Base-by-base conservation (phyloP, 2,888 invertebrate species). In the Oscheius sp. region DNA sequence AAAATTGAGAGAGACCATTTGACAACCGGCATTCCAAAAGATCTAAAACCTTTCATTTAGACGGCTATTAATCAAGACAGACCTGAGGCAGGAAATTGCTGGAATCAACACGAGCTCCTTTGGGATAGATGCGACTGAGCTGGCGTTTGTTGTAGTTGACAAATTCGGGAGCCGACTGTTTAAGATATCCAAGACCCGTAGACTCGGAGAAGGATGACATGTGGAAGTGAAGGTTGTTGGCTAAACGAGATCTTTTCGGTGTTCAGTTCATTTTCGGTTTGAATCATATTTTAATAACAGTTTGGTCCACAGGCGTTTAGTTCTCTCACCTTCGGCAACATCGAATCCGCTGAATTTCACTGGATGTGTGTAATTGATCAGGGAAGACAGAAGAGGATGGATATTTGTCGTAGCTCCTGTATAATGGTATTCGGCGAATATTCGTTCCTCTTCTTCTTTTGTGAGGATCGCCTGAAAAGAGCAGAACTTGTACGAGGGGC, bases 11-110 rank as follows among this genome's bases (percentile, higher is more conserved):
- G 99, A 96, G 27, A 99, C 99, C 98, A 92, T 92, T 91, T 99
- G 99, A 90, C 97, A 98, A 77, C 99, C 99, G 46, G 98, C 98
- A 91, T 99, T 99, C 99, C 99, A 99, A 91, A 99, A 99, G 79
- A 99, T 97, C 94, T 96, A 89, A 43, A 87, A 82, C 45, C 25
- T 5, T 16, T 59, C 21, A 18, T 59, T 46, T 46, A 29, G 9
- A 18, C 25, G n/a, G 13, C 16, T 5, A 49, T 49, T 21, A 49
- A 49, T 49, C 49, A 49, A 49, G 49, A 49, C 16, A 13, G 16
- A 94, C 94, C 92, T 98, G 98, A 16, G 99, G 98, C 94, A 99
- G 95, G 89, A 96, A 99, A 89, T 99, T 99, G 53, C 96, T 96
- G 70, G 98, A 99, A 90, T 99, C 99, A 35, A 98, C 99, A 68